Percentiles rank a stretch among this genome's conserved stretches.
phyloP scores from a whole-genome alignment of 2,797 vertebrate species.

The Benthosema pterotum region DNA sequence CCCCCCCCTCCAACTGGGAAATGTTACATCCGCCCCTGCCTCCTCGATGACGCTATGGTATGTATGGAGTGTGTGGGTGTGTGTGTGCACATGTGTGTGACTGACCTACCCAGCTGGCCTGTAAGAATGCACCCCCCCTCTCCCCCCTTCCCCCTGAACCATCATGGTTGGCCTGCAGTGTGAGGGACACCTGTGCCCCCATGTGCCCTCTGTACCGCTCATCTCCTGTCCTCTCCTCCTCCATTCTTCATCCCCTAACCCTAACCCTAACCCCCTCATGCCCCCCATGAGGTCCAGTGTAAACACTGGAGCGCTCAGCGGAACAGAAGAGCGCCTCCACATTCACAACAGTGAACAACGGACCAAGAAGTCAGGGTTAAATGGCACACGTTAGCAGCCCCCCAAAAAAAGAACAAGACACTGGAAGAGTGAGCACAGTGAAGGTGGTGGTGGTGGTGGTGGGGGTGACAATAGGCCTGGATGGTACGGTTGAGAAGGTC shows the following conservation, averaged over 20 bases:
- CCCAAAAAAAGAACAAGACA: conserved; percentile 23
- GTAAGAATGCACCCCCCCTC: conserved; percentile 41
- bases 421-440: conserved; percentile 19
- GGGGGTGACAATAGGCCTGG: neutral
- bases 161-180: conserved; percentile 46
- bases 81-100: conserved; percentile 3
- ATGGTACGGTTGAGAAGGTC: conserved; percentile 21
- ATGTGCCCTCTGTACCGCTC: conserved; percentile 16
- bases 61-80: conserved; percentile 10
- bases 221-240: neutral
- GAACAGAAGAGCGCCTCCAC: conserved; percentile 23
- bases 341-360: neutral
- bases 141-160: conserved; percentile 6
- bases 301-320: neutral
- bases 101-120: conserved; percentile 24
- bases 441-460: too few relatives aligned
- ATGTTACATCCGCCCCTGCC: too few relatives aligned
- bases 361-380: conserved; percentile 2
- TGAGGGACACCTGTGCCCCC: conserved; percentile 56
- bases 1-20: too few relatives aligned
- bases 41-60: conserved; percentile 22
- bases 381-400: conserved; percentile 1
- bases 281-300: too few relatives aligned
- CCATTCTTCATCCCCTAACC: neutral
- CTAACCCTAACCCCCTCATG: neutral